Evolutionary conservation across 30 jellyfish, hydroid and myxozoan species (phyloP).

Genomic region (Hydra vulgaris): DNA sequence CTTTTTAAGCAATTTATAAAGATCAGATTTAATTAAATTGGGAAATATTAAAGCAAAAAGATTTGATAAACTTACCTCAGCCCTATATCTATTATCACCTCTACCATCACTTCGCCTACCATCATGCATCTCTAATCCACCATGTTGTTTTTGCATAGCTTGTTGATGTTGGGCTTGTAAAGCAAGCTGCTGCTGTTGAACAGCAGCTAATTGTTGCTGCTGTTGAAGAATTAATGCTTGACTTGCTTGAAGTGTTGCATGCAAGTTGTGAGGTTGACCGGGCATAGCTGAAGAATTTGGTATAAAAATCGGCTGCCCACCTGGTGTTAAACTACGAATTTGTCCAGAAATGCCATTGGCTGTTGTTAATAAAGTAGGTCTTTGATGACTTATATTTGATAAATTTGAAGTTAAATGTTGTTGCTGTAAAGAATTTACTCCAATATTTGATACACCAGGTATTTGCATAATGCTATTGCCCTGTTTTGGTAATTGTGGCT

Average conservation of each 20-base stretch:
- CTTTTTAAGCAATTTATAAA: neutral
- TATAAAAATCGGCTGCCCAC: constrained; percentile 24
- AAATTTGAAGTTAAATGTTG: neutral
- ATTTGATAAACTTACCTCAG: constrained; percentile 2
- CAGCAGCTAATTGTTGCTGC: constrained; percentile 36
- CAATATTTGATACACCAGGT: constrained; percentile 5
- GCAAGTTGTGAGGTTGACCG: constrained; percentile 24
- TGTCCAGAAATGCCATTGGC: constrained; percentile 20
- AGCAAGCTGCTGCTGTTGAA: constrained; percentile 32
- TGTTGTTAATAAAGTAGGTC: constrained; percentile 14
- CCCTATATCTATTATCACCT: neutral
- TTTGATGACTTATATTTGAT: neutral
- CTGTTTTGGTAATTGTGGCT: constrained; percentile 10
- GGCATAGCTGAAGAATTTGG: constrained; percentile 15
- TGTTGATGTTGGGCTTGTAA: constrained; percentile 29
- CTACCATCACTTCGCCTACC: constrained; percentile 12
- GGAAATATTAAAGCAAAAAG: too few relatives aligned
- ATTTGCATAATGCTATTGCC: neutral
- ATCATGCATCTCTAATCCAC: neutral
- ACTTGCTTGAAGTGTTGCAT: constrained; percentile 35
- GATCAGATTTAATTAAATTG: neutral
- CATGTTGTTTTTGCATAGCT: constrained; percentile 17
- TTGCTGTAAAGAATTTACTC: constrained; percentile 1
- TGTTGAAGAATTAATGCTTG: constrained; percentile 32
- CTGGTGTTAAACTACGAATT: constrained; percentile 4